Evolutionary conservation across 2,888 invertebrate species (phyloP).

Genomic region (Allygus modestus): DNA sequence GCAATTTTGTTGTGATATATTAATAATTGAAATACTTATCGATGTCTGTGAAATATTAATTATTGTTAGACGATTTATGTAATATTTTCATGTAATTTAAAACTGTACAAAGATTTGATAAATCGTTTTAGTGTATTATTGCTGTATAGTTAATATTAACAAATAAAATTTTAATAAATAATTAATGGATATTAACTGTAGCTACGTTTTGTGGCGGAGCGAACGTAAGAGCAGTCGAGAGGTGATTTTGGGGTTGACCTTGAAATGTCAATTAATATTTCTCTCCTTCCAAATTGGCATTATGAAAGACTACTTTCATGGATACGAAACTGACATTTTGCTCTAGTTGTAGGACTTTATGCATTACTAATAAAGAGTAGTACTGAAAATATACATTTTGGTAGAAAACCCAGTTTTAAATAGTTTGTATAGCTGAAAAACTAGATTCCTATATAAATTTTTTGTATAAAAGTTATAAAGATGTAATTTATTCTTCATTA

Average conservation of each 20-base stretch:
- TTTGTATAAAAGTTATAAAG: too few species aligned
- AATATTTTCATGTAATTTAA: constrained; percentile 62
- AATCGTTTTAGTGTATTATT: constrained; percentile 50
- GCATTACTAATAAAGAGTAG: neutral
- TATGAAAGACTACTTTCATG: neutral
- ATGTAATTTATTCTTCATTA: too few species aligned
- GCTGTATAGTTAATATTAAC: constrained; percentile 62
- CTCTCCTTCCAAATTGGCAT: constrained; percentile 6
- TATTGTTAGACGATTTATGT: constrained; percentile 63
- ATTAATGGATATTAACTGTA: constrained; percentile 50
- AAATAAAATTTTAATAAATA: constrained; percentile 58
- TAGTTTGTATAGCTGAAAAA: too few species aligned
- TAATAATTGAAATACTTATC: constrained; percentile 68
- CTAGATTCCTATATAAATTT: too few species aligned
- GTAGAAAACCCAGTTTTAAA: too few species aligned
- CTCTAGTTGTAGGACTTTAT: neutral
- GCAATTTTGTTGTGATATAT: constrained; percentile 69
- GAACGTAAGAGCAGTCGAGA: neutral
- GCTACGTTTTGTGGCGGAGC: constrained; percentile 40
- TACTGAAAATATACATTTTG: too few species aligned
- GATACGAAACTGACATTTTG: neutral
- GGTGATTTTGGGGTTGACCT: neutral
- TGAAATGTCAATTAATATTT: constrained; percentile 28
- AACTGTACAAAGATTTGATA: constrained; percentile 57
- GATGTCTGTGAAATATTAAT: constrained; percentile 64